Percentiles rank a stretch among this genome's conserved stretches.
Evolutionary conservation across 2,797 vertebrate genomes (phyloP).

Genomic region (Coluber constrictor): DNA sequence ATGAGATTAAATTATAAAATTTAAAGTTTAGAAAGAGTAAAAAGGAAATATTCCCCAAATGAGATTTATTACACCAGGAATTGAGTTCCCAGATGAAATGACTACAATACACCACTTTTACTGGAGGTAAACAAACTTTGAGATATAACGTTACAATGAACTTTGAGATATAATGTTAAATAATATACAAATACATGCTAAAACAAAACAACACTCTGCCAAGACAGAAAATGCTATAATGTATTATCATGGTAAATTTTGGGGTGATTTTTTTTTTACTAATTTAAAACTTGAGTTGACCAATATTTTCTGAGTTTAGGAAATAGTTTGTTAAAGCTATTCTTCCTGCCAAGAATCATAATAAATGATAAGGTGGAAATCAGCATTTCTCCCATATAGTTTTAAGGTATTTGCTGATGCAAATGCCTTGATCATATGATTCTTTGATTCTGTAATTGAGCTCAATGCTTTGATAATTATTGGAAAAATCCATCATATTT

Average conservation of each 20-base stretch:
- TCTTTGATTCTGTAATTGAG: background rate
- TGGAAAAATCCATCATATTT: background rate
- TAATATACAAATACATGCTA: background rate
- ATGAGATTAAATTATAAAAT: slow-evolving; percentile 65
- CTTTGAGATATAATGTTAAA: background rate
- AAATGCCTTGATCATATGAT: background rate
- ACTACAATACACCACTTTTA: slow-evolving; percentile 48
- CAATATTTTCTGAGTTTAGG: background rate
- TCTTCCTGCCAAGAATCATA: background rate
- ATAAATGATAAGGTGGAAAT: background rate
- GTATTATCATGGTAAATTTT: background rate
- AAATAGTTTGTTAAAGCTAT: background rate
- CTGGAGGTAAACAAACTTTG: slow-evolving; percentile 44
- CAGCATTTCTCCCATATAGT: background rate
- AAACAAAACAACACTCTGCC: background rate
- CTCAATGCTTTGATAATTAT: background rate
- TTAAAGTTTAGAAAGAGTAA: slow-evolving; percentile 58
- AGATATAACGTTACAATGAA: background rate
- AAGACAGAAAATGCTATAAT: background rate
- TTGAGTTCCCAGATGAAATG: slow-evolving; percentile 53
- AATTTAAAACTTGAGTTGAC: background rate
- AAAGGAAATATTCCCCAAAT: slow-evolving; percentile 54
- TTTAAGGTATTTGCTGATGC: background rate
- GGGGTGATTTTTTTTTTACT: background rate
- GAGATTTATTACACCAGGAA: slow-evolving; percentile 57